Conservation (phyloP, 2,113 vertebrate species). For the Gracilinanus agilis region DNA sequence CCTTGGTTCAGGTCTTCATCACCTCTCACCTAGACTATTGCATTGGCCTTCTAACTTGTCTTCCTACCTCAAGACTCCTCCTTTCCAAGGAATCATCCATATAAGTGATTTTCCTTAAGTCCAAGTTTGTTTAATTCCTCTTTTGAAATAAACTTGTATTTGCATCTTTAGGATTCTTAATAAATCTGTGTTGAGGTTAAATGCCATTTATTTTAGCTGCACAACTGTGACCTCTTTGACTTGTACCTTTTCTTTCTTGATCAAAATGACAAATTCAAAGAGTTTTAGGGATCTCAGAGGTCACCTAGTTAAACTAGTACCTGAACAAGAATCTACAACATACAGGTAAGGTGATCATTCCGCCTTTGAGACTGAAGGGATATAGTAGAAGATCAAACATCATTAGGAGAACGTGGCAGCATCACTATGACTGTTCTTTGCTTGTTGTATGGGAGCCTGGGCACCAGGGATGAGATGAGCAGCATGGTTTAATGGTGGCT, state of each 20-base stretch:
- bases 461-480: background rate
- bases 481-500: background rate
- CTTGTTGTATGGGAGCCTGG: background rate
- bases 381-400: background rate
- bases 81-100: background rate
- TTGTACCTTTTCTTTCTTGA: background rate
- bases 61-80: background rate
- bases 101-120: background rate
- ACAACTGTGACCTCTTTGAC: background rate
- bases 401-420: background rate
- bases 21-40: background rate
- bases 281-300: background rate
- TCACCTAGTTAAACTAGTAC: background rate
- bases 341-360: background rate
- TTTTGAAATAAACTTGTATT: background rate
- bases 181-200: background rate
- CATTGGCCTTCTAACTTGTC: background rate
- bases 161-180: background rate
- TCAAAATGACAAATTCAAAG: background rate
- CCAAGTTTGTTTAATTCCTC: background rate
- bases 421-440: background rate
- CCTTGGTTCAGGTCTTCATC: background rate
- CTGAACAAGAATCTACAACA: background rate
- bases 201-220: background rate
- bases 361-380: background rate